phyloP scores from a whole-genome alignment of 2,888 invertebrate species.

The Lochmaea capreae region DNA sequence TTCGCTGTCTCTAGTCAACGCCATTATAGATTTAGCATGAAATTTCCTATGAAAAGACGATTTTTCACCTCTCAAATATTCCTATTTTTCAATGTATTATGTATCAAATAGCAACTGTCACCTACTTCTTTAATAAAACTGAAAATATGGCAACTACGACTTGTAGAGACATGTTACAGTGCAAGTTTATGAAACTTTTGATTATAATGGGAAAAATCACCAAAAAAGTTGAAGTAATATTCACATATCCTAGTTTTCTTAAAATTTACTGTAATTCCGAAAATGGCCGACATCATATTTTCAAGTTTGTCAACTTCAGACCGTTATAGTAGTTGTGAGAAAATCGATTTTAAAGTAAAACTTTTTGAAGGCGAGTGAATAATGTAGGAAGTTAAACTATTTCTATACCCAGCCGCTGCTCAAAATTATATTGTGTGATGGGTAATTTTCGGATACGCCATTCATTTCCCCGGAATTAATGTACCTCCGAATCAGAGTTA shows the following conservation, averaged over 20 bases:
- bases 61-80: no score
- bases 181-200: no score
- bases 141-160: no score
- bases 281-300: neutral
- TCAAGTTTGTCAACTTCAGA: slow-evolving; percentile 15
- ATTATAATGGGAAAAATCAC: no score
- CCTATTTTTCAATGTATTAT: no score
- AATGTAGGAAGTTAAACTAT: slow-evolving; percentile 21
- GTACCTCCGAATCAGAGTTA: slow-evolving; percentile 7
- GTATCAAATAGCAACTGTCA: no score
- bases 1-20: no score
- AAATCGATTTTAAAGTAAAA: slow-evolving; percentile 18
- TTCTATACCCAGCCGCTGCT: slow-evolving; percentile 6
- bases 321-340: slow-evolving; percentile 5
- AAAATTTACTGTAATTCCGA: neutral
- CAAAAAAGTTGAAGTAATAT: neutral
- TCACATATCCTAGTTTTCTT: neutral
- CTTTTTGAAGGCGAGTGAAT: slow-evolving; percentile 26
- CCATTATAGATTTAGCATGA: no score
- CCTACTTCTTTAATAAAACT: no score
- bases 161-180: no score
- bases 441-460: slow-evolving; percentile 10
- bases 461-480: slow-evolving; percentile 11
- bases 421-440: slow-evolving; percentile 13
- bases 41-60: no score